Evolutionary conservation across 1,140 invertebrate species (phyloP).

Genomic region (Bicyclus anynana): DNA sequence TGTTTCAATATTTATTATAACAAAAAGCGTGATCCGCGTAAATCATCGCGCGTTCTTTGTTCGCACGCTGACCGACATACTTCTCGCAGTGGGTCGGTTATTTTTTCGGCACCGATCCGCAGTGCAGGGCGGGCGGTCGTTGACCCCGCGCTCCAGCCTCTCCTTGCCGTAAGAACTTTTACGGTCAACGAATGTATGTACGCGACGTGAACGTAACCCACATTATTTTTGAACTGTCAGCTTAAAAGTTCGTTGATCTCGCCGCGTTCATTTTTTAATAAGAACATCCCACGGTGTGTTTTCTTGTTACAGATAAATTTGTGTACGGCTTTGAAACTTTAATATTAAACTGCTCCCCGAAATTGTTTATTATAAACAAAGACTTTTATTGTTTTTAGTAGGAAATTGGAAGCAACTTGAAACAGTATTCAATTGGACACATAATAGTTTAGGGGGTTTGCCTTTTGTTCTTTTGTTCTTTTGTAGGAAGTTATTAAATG

Average conservation of each 20-base stretch:
- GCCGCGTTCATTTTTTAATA: constrained; percentile 59
- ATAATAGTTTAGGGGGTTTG: too few relatives aligned
- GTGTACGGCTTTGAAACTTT: constrained; percentile 1
- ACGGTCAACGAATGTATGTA: constrained; percentile 68
- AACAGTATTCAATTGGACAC: too few relatives aligned
- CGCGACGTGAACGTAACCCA: constrained; percentile 74
- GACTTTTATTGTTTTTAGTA: too few relatives aligned
- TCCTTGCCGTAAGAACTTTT: constrained; percentile 65
- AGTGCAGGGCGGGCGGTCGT: constrained; percentile 55
- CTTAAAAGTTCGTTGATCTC: constrained; percentile 67
- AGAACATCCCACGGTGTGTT: constrained; percentile 62
- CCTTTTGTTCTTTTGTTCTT: too few relatives aligned
- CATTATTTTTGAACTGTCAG: constrained; percentile 76
- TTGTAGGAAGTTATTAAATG: too few relatives aligned
- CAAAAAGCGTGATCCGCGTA: constrained; percentile 1
- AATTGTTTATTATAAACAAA: too few relatives aligned
- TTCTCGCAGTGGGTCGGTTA: constrained; percentile 67
- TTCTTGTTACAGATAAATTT: constrained; percentile 44
- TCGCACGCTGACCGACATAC: constrained; percentile 60
- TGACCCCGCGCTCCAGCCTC: constrained; percentile 53
- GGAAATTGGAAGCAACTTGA: too few relatives aligned
- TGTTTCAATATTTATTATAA: neutral
- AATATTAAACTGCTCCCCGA: neutral
- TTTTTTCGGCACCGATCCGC: constrained; percentile 67
- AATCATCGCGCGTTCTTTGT: constrained; percentile 54